Evolutionary conservation across 1,140 invertebrate genomes (phyloP), one percentile per base, ranked within the genome.

Genomic region (Gryllus bimaculatus): DNA sequence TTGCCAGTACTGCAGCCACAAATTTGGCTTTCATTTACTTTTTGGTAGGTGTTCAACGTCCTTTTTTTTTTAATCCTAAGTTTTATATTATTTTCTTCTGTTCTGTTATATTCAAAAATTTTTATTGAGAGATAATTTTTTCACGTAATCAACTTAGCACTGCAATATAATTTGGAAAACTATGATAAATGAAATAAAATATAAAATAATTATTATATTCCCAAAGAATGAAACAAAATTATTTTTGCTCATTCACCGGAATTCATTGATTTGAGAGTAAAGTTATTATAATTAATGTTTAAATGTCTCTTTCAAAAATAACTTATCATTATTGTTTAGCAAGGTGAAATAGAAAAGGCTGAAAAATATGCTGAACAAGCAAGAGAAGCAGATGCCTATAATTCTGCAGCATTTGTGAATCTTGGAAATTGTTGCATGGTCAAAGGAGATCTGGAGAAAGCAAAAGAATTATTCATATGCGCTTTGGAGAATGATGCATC

Each of bases 1-100:
- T 96, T 76, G 94, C 94, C 0, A 92, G 93, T 81, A 91, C 90
- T 73, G 96, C 96, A 8, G 90, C 94, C 8, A 96, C 94, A n/a
- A 98, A 98, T 88, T 87, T 98, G 18, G 93, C 94, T 7, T 96
- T 98, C 83, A 91, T 98, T 76, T 94, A 96, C 84, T 94, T 92
- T 84, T 88, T 96, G 86, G 94, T 95, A 85, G 89, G 84, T 83
- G 80, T 77, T 79, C 5, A 79, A 78, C 7, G 80, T 26, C 26
- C 5, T 39, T 5, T 39, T 5, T 39, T 39, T 39, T 39, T 2
- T 39, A 39, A 39, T 39, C 26, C 5, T 39, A 39, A 39, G 26
- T 39, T 39, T 39, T 39, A n/a, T n/a, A 20, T 47, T 5, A 6
- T 79, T 21, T 79, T n/a, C n/a, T 10, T 26, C 78, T 20, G 48